Percentiles rank a stretch among this genome's conserved stretches.
phyloP scores from a whole-genome alignment of 2,888 invertebrate species.

The Aphodius sticticus region DNA sequence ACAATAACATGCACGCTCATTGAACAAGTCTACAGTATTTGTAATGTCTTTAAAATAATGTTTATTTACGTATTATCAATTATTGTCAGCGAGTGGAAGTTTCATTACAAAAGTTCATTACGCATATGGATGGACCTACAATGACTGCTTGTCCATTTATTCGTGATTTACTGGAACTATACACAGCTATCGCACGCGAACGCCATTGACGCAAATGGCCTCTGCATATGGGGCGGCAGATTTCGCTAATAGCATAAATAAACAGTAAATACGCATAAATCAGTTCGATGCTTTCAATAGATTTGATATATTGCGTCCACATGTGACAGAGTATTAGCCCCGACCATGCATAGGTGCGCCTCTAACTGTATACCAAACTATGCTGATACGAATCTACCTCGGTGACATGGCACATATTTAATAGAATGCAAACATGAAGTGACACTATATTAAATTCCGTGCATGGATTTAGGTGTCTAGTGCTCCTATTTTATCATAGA shows the following conservation, averaged over 20 bases:
- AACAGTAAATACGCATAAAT: conserved; percentile 23
- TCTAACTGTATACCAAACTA: neutral
- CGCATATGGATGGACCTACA: neutral
- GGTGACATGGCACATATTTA: neutral
- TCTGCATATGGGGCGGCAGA: neutral
- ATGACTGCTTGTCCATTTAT: conserved; percentile 15
- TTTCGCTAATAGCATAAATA: conserved; percentile 21
- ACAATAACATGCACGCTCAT: no score
- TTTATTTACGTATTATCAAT: no score
- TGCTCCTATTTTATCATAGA: neutral
- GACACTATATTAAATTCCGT: neutral
- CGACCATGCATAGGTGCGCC: neutral
- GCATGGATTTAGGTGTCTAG: neutral
- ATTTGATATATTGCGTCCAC: conserved; percentile 12
- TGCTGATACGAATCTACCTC: neutral
- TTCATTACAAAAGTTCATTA: no score
- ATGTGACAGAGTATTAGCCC: neutral
- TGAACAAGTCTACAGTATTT: no score
- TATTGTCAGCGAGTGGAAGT: no score
- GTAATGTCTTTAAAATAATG: no score
- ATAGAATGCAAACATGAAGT: neutral
- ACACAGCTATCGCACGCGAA: neutral
- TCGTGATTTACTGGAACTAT: conserved; percentile 8
- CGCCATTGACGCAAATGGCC: conserved; percentile 12
- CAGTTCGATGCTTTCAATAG: neutral